phyloP scores from a whole-genome alignment of 2,888 invertebrate species.

The Trichopoda pennipes region DNA sequence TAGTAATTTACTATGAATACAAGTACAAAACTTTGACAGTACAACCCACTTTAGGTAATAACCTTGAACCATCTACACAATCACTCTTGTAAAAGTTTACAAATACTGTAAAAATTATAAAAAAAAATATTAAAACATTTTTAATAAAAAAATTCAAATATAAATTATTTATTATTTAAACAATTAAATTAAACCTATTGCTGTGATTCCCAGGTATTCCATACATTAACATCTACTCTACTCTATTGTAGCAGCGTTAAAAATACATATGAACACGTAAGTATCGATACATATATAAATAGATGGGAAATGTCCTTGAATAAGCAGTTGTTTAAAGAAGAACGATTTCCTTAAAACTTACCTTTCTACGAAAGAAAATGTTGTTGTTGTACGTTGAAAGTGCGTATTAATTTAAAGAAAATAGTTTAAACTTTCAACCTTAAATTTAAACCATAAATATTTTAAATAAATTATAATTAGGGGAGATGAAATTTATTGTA shows the following conservation, averaged over 20 bases:
- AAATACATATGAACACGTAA: background rate
- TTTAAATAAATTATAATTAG: too few relatives aligned
- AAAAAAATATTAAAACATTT: background rate
- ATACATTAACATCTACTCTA: slow-evolving; percentile 30
- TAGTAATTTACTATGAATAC: too few relatives aligned
- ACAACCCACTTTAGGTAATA: background rate
- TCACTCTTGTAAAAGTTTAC: background rate
- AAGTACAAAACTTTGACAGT: too few relatives aligned
- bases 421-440: background rate
- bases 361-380: slow-evolving; percentile 4
- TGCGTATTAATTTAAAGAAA: background rate
- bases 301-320: slow-evolving; percentile 65
- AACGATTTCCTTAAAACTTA: background rate
- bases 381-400: background rate
- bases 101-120: slow-evolving; percentile 5
- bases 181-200: slow-evolving; percentile 61
- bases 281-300: slow-evolving; percentile 2
- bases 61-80: slow-evolving; percentile 34
- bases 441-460: too few relatives aligned
- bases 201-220: slow-evolving; percentile 57
- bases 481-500: too few relatives aligned
- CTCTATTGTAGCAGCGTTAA: background rate
- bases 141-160: slow-evolving; percentile 46
- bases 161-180: slow-evolving; percentile 53
- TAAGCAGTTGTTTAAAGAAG: slow-evolving; percentile 48